A percentile compares a stretch with the other conserved stretches of the same genome.
Conservation (phyloP, 2,888 invertebrate genomes). For the Heliconius erato region DNA sequence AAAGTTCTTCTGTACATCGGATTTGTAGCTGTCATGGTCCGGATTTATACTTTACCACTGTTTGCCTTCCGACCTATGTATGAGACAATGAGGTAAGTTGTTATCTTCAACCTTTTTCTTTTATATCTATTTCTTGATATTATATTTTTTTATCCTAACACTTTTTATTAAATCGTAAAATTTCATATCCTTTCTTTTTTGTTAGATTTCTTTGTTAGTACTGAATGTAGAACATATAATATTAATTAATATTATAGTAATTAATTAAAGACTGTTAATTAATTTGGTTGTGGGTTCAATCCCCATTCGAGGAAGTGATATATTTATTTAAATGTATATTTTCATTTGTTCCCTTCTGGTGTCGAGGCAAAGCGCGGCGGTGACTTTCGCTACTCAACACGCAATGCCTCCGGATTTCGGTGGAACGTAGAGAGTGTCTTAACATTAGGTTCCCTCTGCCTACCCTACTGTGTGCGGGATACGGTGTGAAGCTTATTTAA, state of each 20-base stretch:
- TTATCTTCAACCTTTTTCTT: neutral
- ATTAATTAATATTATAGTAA: neutral
- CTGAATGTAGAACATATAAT: neutral
- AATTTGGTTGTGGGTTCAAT: no score
- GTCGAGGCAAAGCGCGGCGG: no score
- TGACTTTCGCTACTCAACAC: no score
- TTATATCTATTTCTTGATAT: neutral
- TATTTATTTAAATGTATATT: no score
- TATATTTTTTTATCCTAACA: neutral
- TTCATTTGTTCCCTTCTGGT: no score
- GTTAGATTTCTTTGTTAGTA: neutral
- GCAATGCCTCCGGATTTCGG: no score
- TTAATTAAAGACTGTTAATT: no score
- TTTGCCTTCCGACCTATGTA: slow-evolving; percentile 99
- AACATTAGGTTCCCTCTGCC: no score
- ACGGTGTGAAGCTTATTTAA: no score
- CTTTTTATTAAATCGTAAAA: neutral
- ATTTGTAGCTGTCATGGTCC: slow-evolving; percentile 98
- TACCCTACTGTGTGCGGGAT: no score
- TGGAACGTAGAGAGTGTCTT: no score
- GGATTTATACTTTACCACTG: slow-evolving; percentile 98
- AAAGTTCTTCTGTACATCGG: slow-evolving; percentile 95
- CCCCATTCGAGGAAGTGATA: no score
- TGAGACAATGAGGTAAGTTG: slow-evolving; percentile 94
- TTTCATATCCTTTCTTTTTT: neutral